Base-by-base conservation (phyloP, 2,888 invertebrate species). In the Antitype chi region DNA sequence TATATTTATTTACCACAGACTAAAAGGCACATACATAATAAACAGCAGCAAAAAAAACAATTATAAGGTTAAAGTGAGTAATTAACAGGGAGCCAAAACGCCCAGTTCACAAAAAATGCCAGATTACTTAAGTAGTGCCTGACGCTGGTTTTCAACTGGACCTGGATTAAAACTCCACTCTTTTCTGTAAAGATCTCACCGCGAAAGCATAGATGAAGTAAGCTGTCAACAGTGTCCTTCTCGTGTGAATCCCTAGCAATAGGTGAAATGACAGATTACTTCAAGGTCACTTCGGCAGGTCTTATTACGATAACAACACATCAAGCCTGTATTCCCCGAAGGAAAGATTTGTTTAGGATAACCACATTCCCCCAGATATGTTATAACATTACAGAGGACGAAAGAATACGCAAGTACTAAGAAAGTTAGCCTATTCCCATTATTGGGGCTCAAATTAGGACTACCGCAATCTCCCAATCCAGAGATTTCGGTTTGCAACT, bases 391-490 rank as follows among this genome's bases (percentile, higher is more conserved):
- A 23, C 23, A 49, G 9, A 68, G 17, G 28, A n/a, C 17, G 28
- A 5, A 23, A 23, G 28, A 67, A 9, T 28, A 52, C 23, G 49
- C 23, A 17, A 49, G 8, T 23, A 15, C 5, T 49, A 8, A 70
- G 70, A 28, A 49, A 11, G 43, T 25, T 13, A 28, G 53, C 17
- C 13, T 55, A 47, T 71, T 57, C 2, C 20, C 32, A 57, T 20
- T 47, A 71, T n/a, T 1, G 9, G 72, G 15, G 15, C 7, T 72
- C 32, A 23, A 73, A 72, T 73, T 55, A 11, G 2, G 17, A 55
- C 68, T 57, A 11, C 53, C 32, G 2, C 23, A 68, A 52, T 15
- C 8, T 67, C 9, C 23, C 9, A 28, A 52, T 32, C 28, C 32
- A 67, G 23, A 52, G 32, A 52, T 6, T 67, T 43, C n/a, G 15